Conservation (phyloP, 2,888 invertebrate genomes). For the Tiphia femorata region DNA sequence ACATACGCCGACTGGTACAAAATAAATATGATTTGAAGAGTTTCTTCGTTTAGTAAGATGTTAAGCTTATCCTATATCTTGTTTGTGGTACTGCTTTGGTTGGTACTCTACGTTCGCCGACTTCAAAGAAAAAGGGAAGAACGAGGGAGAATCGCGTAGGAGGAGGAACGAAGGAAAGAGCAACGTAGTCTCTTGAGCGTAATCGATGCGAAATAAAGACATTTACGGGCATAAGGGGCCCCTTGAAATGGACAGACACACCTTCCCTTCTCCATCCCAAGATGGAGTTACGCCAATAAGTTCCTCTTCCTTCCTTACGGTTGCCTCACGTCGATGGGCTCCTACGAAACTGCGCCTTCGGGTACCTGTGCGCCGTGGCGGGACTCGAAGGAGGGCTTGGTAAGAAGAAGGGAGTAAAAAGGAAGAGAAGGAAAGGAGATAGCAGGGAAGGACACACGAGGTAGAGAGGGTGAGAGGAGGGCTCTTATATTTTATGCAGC, state of each 20-base stretch:
- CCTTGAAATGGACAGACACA: constrained; percentile 16
- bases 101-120: too few species aligned
- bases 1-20: too few species aligned
- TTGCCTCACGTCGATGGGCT: not conserved
- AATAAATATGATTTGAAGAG: too few species aligned
- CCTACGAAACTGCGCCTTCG: not conserved
- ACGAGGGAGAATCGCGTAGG: too few species aligned
- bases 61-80: too few species aligned
- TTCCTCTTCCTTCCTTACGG: too few species aligned
- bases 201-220: constrained; percentile 22
- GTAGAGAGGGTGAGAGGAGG: not conserved
- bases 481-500: constrained; percentile 61
- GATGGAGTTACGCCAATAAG: constrained; percentile 26
- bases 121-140: too few species aligned
- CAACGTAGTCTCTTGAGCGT: constrained; percentile 9
- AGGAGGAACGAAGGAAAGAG: not conserved
- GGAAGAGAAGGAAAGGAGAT: not conserved
- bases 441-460: not conserved
- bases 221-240: constrained; percentile 14
- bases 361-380: not conserved
- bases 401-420: not conserved
- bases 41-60: too few species aligned
- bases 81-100: too few species aligned
- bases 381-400: not conserved
- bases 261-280: constrained; percentile 14